Evolutionary conservation across 2,888 invertebrate genomes (phyloP), one percentile per base, ranked within the genome.

Genomic region (Andrena camellia): DNA sequence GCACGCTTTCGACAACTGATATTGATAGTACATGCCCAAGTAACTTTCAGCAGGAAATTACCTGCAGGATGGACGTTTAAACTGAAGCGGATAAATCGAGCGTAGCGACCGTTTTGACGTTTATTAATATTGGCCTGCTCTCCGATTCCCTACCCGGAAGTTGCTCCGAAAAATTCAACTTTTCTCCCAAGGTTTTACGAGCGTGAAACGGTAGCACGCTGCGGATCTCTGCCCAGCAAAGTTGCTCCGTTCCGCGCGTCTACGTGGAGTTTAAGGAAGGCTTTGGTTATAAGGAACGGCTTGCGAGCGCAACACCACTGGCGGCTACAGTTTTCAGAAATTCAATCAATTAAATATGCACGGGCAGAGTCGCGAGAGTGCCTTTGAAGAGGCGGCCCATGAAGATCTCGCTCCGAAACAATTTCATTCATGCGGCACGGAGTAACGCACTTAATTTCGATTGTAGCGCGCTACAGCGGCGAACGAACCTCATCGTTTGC

Each of bases 31-130:
- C 59, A 52, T 54, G 29, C 42, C 74, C 33, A 20, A 50, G 57
- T 54, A 84, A 71, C 67, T 74, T 75, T 67, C 60, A 23, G 4
- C 62, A 42, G 82, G 73, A 81, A 78, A 82, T 82, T 82, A 71
- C 73, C 52, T 59, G 29, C 20, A 48, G 48, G 64, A 57, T 33
- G 23, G 59, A 59, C 67, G 66, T 57, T 29, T 66, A 57, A 67
- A 59, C 66, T 42, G 33, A n/a, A n/a, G 23, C 62, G 62, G 42
- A 62, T 81, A 71, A 70, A 81, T 74, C 67, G 54, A 17, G 35
- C 10, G 2, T 8, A 0, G 35, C 23, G 10, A 54, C 10, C n/a
- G 13, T 52, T 35, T 50, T 67, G 74, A 75, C 74, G 63, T 82
- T 82, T 75, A 81, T 82, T 67, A 59, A 29, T 70, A 62, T 70